phyloP scores from a whole-genome alignment of 2,113 vertebrate species.

The Chamaea fasciata region DNA sequence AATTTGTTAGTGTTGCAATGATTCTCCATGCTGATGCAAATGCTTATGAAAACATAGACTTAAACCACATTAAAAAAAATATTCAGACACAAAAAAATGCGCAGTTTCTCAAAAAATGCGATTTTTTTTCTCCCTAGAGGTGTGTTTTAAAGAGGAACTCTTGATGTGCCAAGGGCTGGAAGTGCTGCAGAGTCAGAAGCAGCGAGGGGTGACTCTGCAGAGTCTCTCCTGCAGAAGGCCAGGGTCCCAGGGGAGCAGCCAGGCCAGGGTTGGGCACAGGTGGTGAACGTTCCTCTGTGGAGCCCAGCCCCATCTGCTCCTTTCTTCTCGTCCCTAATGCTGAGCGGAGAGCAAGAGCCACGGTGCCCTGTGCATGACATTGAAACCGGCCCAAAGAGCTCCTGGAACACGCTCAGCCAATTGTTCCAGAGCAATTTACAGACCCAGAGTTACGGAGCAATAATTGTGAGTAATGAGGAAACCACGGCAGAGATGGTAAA shows the following conservation, averaged over 20 bases:
- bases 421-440: neutral
- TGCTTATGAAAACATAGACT: neutral
- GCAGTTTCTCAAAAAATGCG: fast-evolving
- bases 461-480: conserved; percentile 39
- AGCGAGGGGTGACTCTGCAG: fast-evolving
- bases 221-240: neutral
- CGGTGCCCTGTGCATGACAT: neutral
- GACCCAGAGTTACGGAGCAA: neutral
- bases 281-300: fast-evolving
- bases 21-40: neutral
- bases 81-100: neutral
- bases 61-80: neutral
- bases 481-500: neutral
- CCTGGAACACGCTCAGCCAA: neutral
- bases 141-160: fast-evolving
- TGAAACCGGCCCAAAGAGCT: neutral
- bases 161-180: neutral
- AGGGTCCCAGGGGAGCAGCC: fast-evolving
- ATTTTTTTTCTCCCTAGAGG: neutral
- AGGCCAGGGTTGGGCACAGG: fast-evolving
- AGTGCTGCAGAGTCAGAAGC: fast-evolving
- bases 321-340: neutral
- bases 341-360: neutral
- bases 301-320: neutral
- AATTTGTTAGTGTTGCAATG: neutral